Evolutionary conservation across 2,113 vertebrate genomes (phyloP), one percentile per base, ranked within the genome.

Genomic region (Seriola aureovittata): DNA sequence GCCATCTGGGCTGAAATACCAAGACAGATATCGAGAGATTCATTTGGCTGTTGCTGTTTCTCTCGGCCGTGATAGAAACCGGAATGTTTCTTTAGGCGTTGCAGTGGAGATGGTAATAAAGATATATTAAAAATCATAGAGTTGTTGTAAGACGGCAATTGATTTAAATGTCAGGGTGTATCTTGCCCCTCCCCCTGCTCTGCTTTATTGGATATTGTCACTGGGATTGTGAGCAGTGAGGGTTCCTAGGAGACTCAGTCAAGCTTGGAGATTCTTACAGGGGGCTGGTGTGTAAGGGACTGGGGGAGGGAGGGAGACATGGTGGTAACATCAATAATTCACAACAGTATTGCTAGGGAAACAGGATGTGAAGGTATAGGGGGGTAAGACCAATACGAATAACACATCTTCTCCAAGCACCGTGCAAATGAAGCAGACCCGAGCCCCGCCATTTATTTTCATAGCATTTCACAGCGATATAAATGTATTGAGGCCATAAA

Each of bases 321-420:
- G 84, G 80, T 80, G 85, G 88, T 90, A 89, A 90, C 93, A 94
- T 94, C 92, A 94, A 94, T 94, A 94, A 94, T 94, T 94, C 89
- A 93, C 89, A 88, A 70, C 54, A 21, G 87, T 80, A 93, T 93
- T 91, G 93, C 93, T 85, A 85, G 84, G 88, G 91, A 92, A 92
- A 94, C 89, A 91, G 90, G 85, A 92, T 89, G 85, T 88, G 84
- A 91, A 92, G 86, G 91, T 94, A 86, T 90, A 85, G 69, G 68
- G 67, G 75, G 84, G 75, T 73, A 46, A 70, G 63, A 75, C 82
- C 85, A 77, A 85, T 82, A 80, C 44, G 60, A 89, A 74, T 72
- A 91, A 86, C 88, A 70, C 77, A 72, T 78, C 65, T 80, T 80
- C 73, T 89, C 78, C 78, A 75, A 85, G 78, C 85, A 69, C 60